Percentiles rank a stretch among this genome's conserved stretches.
Conservation (phyloP, 92 coral and sea anemone genomes). For the Montipora capitata region DNA sequence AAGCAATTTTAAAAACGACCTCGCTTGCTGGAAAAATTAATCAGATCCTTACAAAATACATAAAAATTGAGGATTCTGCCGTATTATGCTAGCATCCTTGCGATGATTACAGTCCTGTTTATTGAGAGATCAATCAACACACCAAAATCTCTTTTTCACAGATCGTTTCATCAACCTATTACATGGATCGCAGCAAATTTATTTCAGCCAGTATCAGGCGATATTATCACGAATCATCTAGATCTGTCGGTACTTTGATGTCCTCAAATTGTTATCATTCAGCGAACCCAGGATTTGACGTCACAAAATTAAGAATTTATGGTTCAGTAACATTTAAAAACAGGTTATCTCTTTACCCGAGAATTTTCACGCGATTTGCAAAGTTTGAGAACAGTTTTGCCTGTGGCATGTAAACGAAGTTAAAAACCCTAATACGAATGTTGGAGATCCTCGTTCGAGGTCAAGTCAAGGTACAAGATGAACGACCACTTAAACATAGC, state of each 20-base stretch:
- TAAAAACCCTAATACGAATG: background rate
- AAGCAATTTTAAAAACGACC: too few relatives aligned
- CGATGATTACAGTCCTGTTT: too few relatives aligned
- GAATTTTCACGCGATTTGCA: constrained; percentile 1
- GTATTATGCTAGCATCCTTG: too few relatives aligned
- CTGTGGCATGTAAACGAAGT: background rate
- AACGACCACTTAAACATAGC: background rate
- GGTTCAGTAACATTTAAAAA: background rate
- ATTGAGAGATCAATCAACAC: too few relatives aligned
- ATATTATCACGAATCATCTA: too few relatives aligned
- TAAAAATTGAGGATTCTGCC: too few relatives aligned
- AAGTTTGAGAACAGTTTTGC: background rate
- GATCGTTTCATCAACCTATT: too few relatives aligned
- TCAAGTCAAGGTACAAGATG: background rate
- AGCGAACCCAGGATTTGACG: background rate
- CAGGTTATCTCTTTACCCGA: background rate
- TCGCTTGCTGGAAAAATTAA: too few relatives aligned
- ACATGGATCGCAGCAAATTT: too few relatives aligned
- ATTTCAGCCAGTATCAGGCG: too few relatives aligned
- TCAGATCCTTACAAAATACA: too few relatives aligned
- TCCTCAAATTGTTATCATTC: background rate
- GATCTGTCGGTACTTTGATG: background rate
- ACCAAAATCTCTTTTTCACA: too few relatives aligned
- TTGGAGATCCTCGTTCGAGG: background rate
- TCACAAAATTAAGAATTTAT: constrained; percentile 13